A percentile compares a stretch with the other conserved stretches of the same genome.
Evolutionary conservation across 92 coral and sea anemone species (phyloP).

Genomic region (Diadumene lineata): DNA sequence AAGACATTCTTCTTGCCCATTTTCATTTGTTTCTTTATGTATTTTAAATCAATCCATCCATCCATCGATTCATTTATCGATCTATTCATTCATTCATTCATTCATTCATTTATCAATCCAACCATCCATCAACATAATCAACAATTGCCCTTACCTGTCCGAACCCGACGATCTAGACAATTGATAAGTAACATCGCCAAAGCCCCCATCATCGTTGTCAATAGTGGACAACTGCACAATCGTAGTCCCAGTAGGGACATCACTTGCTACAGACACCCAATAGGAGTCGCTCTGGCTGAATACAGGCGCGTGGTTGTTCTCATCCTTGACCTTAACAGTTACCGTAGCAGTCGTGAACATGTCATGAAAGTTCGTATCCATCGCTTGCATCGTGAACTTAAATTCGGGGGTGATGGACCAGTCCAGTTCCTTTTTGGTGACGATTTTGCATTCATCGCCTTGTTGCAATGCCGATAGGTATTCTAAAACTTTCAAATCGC

Average conservation of each 20-base stretch:
- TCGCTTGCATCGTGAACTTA: constrained; percentile 68
- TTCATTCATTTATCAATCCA: neutral
- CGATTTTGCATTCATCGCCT: constrained; percentile 64
- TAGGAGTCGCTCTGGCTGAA: constrained; percentile 63
- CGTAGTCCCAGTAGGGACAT: constrained; percentile 40
- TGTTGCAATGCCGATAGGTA: constrained; percentile 38
- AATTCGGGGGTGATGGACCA: constrained; percentile 50
- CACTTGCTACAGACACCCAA: constrained; percentile 62
- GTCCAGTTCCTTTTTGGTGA: constrained; percentile 49
- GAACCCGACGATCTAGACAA: constrained; percentile 6
- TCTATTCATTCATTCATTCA: neutral
- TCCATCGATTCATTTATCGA: neutral
- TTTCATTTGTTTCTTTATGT: too few species aligned
- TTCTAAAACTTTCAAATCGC: constrained; percentile 6
- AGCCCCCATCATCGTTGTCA: constrained; percentile 73
- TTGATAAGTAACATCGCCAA: constrained; percentile 76
- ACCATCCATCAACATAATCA: neutral
- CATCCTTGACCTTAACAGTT: constrained; percentile 58
- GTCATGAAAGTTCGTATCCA: constrained; percentile 53
- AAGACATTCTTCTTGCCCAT: too few species aligned
- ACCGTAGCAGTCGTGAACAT: constrained; percentile 21
- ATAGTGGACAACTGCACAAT: constrained; percentile 58
- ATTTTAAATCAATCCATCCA: neutral
- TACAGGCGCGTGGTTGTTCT: constrained; percentile 66
- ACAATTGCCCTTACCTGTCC: too few species aligned